Base-by-base conservation (phyloP, 1,140 invertebrate species). In the Oryctes rhinoceros region DNA sequence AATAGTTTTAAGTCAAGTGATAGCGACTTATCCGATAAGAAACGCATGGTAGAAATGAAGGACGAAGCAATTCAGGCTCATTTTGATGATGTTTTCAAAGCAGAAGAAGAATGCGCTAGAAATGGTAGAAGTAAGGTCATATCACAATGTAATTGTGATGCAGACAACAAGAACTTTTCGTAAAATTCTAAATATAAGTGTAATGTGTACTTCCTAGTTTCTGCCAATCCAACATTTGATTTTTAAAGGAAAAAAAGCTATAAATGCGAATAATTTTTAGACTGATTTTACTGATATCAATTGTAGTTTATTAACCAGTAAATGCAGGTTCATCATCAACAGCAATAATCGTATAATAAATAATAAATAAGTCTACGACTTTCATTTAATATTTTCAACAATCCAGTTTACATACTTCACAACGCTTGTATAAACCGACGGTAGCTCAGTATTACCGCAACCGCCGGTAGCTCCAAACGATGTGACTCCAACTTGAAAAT, bases 1-100 rank as follows among this genome's bases (percentile, higher is more conserved):
- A 71, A 71, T 35, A 71, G 65, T 35, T 71, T 24, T 2, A 71
- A 80, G 30, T 79, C 59, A 76, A 82, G 82, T 75, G 49, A 81
- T 11, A 84, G 83, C 78, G 83, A 83, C 65, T 77, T 83, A 47
- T 84, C 84, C 6, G 83, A 81, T 76, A 81, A 77, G 75, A 81
- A 79, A 30, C 81, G 76, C 67, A 65, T 84, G 44, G 78, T 80
- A 18, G 81, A 85, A 71, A 82, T 84, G 80, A 86, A 85, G 77
- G 85, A 86, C 76, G 85, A 84, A 78, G 82, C 81, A 11, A 83
- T 85, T 20, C 83, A 84, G 80, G 83, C 80, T 10, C 44, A 80
- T 9, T 37, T 82, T 30, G 83, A 84, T 20, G 82, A 82, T 35
- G 39, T 80, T 7, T 80, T 81, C 4, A 74, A 79, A 59, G 15